Evolutionary conservation across 23 tunicate species (phyloP).

Genomic region (Halocynthia aurantium): DNA sequence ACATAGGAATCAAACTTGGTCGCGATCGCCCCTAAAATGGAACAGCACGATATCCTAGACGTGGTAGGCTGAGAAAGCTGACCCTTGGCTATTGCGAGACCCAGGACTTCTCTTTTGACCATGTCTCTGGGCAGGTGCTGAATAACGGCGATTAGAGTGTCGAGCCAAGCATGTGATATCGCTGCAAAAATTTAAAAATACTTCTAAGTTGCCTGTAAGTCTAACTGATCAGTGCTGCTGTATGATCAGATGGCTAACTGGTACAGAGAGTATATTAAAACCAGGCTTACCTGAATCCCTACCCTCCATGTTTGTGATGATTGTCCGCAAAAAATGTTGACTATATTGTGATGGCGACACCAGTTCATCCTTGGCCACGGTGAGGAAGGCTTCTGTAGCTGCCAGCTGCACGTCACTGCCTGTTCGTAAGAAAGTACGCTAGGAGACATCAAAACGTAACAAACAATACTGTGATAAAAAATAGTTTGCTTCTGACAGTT

Average conservation of each 20-base stretch:
- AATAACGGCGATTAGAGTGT: conserved; percentile 47
- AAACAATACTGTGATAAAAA: not conserved
- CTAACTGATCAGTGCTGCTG: not conserved
- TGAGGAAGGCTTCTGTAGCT: conserved; percentile 64
- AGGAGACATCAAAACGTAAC: not conserved
- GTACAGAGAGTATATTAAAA: not conserved
- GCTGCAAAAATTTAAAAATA: conserved; percentile 30
- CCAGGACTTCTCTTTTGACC: conserved; percentile 56
- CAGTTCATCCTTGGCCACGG: conserved; percentile 54
- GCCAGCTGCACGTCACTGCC: conserved; percentile 63
- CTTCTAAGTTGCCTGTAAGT: too few relatives aligned
- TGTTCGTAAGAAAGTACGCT: conserved; percentile 1
- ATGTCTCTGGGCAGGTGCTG: conserved; percentile 43
- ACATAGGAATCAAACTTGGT: conserved; percentile 63
- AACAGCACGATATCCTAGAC: conserved; percentile 62
- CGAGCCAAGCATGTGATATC: conserved; percentile 68
- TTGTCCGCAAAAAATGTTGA: conserved; percentile 66
- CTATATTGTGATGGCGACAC: conserved; percentile 39
- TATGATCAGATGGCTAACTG: not conserved
- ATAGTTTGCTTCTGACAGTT: too few relatives aligned
- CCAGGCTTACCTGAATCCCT: conserved; percentile 53
- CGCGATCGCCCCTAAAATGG: conserved; percentile 64
- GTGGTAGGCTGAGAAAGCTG: conserved; percentile 79
- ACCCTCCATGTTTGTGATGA: conserved; percentile 51
- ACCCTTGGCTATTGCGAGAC: conserved; percentile 74